Percentiles rank a stretch among this genome's conserved stretches.
These are phyloP conservation scores for Pyrrhosoma nymphula DNA, from an alignment of 2,888 invertebrate species.

Conservation along the genomic window DNA sequence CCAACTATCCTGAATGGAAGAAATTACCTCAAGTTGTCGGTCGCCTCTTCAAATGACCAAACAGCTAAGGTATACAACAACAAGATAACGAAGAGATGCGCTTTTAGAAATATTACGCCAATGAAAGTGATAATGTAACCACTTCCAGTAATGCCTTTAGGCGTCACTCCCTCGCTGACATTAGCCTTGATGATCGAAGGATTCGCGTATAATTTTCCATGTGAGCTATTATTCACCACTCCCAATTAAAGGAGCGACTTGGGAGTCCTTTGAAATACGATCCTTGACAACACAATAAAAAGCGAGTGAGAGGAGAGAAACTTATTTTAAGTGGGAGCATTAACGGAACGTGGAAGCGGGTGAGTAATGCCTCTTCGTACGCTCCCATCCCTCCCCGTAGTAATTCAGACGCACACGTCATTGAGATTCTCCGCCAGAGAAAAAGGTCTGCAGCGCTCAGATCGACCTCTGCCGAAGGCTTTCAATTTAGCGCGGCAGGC, in stretches of 20 bases:
- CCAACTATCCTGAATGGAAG: too few relatives aligned
- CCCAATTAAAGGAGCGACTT: not conserved
- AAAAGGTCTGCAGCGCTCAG: not conserved
- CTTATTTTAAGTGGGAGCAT: not conserved
- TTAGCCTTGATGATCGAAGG: not conserved
- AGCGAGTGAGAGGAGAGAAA: not conserved
- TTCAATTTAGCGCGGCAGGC: not conserved
- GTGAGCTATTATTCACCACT: not conserved
- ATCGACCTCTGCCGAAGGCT: not conserved
- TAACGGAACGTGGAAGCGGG: conserved; percentile 2
- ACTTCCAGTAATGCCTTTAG: not conserved
- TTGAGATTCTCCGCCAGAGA: not conserved
- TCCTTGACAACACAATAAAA: not conserved
- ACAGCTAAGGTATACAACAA: too few relatives aligned
- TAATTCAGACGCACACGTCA: conserved; percentile 16
- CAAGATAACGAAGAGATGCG: too few relatives aligned
- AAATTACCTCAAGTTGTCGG: too few relatives aligned
- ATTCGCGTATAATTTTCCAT: not conserved
- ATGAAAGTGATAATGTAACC: too few relatives aligned
- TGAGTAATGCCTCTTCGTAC: not conserved
- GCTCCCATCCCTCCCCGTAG: not conserved
- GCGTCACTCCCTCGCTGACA: not conserved
- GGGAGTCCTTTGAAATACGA: not conserved
- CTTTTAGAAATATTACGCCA: too few relatives aligned
- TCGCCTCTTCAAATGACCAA: too few relatives aligned